phyloP scores from a whole-genome alignment of 30 jellyfish, hydroid and myxozoan species.

The Pelagia noctiluca region DNA sequence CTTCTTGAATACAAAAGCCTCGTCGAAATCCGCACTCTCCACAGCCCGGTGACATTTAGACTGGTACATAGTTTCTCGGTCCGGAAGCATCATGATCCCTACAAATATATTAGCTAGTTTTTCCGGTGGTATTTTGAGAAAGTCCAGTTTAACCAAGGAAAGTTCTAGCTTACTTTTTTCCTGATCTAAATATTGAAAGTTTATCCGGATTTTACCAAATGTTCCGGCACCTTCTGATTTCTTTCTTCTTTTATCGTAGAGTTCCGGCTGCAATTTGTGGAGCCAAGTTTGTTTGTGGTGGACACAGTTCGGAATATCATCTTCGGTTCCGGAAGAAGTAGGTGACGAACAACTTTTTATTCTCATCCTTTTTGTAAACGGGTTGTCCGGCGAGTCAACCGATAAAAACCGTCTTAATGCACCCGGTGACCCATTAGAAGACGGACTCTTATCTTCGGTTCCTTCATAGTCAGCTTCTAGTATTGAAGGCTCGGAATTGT shows the following conservation, averaged over 20 bases:
- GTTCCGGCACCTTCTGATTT: conserved; percentile 20
- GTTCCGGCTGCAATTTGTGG: conserved; percentile 14
- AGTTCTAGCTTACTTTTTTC: conserved; percentile 3
- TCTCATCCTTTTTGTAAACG: too few species aligned
- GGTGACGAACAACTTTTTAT: too few species aligned
- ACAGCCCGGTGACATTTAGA: conserved; percentile 36
- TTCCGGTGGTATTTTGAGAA: background rate
- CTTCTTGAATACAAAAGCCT: conserved; percentile 50
- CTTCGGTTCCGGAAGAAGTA: conserved; percentile 29
- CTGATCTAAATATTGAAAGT: conserved; percentile 11
- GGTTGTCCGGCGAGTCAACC: background rate
- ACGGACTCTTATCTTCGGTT: background rate
- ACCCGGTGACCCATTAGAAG: background rate
- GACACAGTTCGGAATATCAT: conserved; percentile 4
- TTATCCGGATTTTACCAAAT: conserved; percentile 5
- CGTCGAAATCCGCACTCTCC: conserved; percentile 38
- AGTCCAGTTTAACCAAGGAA: background rate
- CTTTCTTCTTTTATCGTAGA: conserved; percentile 26
- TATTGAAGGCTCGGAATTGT: background rate
- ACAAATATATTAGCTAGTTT: background rate
- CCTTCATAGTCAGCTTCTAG: background rate
- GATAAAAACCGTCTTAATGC: background rate
- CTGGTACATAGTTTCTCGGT: conserved; percentile 35
- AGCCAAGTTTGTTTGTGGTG: background rate
- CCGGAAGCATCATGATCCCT: conserved; percentile 44